Percentiles rank a stretch among this genome's conserved stretches.
Conservation (phyloP, 2,113 vertebrate species). For the Perca schrenkii region DNA sequence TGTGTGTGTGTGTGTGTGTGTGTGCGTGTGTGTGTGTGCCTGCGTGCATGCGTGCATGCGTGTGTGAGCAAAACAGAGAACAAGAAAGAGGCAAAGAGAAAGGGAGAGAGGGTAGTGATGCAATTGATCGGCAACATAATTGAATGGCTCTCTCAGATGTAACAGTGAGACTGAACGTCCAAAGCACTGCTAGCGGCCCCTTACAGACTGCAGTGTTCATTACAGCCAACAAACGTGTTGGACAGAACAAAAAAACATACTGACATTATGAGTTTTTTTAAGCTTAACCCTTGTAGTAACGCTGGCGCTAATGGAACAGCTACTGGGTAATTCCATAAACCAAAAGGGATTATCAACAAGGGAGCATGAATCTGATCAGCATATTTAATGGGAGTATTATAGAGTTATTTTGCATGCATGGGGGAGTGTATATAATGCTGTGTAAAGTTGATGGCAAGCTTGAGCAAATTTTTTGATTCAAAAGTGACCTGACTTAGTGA, state of each 20-base stretch:
- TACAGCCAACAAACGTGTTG: not conserved
- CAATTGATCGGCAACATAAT: slow-evolving; percentile 56
- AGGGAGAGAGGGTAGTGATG: slow-evolving; percentile 36
- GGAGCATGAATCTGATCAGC: not conserved
- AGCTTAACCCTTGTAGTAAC: not conserved
- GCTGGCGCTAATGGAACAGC: not conserved
- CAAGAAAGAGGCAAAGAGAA: slow-evolving; percentile 1
- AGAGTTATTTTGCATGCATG: not conserved
- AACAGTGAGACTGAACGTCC: slow-evolving; percentile 4
- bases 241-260: not conserved
- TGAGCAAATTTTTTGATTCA: not conserved
- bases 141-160: slow-evolving; percentile 19
- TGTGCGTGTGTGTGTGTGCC: slow-evolving; percentile 7
- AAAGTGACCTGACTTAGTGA: no score
- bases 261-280: not conserved
- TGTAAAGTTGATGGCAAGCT: not conserved
- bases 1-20: slow-evolving; percentile 1
- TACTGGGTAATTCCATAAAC: not conserved
- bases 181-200: slow-evolving; percentile 2
- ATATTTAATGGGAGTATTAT: not conserved
- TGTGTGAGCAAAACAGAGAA: not conserved
- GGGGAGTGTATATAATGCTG: not conserved
- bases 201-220: slow-evolving; percentile 3
- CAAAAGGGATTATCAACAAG: not conserved
- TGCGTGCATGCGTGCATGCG: not conserved